phyloP scores from a whole-genome alignment of 1,140 invertebrate genomes.

The Melitaea cinxia region DNA sequence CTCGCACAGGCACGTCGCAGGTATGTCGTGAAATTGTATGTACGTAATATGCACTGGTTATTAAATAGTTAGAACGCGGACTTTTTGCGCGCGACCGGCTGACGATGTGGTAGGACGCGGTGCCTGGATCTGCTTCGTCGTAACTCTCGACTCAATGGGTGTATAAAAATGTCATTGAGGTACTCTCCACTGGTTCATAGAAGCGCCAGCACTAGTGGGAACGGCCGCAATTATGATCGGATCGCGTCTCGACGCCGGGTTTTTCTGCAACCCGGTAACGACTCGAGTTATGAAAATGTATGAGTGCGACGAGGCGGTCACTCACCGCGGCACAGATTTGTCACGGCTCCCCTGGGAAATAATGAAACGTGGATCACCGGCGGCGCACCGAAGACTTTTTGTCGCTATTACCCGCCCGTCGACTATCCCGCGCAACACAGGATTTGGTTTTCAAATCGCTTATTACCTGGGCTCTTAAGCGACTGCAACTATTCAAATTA shows the following conservation, averaged over 20 bases:
- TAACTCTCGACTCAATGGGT: slow-evolving; percentile 41
- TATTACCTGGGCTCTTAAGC: not conserved
- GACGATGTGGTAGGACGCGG: not conserved
- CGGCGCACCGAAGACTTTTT: not conserved
- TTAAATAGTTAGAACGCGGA: slow-evolving; percentile 7
- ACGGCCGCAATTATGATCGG: slow-evolving; percentile 35
- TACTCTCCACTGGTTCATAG: slow-evolving; percentile 12
- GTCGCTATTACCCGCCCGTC: slow-evolving; percentile 5
- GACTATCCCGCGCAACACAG: slow-evolving; percentile 4
- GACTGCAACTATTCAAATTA: not conserved
- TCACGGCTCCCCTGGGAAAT: slow-evolving; percentile 43
- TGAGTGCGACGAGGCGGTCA: slow-evolving; percentile 40
- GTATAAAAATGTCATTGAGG: slow-evolving; percentile 47
- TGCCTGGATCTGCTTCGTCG: slow-evolving; percentile 15
- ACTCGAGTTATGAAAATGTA: slow-evolving; percentile 50
- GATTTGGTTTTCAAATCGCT: slow-evolving; percentile 14
- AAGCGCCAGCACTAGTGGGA: slow-evolving; percentile 25
- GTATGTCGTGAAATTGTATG: not conserved
- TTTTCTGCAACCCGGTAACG: slow-evolving; percentile 30
- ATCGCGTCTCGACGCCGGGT: slow-evolving; percentile 29
- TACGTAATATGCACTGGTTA: not conserved
- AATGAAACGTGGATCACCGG: slow-evolving; percentile 5
- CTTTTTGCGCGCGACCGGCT: slow-evolving; percentile 1
- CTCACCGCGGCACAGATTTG: slow-evolving; percentile 35
- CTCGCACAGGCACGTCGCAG: not conserved